Conservation (phyloP, 2,113 vertebrate species). For the Hiodon alosoides region DNA sequence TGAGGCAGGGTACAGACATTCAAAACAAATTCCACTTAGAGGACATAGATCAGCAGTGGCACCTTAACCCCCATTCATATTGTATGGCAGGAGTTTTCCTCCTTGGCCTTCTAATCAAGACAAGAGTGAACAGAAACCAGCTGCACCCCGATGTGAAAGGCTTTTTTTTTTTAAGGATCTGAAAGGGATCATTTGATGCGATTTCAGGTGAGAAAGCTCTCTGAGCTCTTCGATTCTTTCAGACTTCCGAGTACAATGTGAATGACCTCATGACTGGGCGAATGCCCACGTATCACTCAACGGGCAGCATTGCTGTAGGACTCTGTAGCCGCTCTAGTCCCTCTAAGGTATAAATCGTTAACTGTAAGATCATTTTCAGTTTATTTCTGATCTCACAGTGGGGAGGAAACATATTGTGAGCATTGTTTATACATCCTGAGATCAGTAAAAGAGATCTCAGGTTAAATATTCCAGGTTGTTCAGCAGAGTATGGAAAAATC, state of each 20-base stretch:
- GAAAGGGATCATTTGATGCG: constrained; percentile 7
- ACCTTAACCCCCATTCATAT: neutral
- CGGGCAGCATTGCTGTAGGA: neutral
- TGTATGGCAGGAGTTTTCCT: constrained; percentile 11
- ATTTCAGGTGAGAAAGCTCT: constrained; percentile 18
- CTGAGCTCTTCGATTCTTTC: constrained; percentile 4
- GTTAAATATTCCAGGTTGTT: too few relatives aligned
- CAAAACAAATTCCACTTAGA: constrained; percentile 14
- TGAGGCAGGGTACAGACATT: constrained; percentile 9
- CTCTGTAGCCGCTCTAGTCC: neutral
- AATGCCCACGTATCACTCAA: neutral
- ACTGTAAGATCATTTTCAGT: neutral
- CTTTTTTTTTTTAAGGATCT: too few relatives aligned
- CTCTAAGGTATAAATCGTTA: neutral
- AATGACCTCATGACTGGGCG: neutral
- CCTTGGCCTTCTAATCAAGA: constrained; percentile 17
- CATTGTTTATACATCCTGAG: too few relatives aligned
- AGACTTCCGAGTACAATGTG: constrained; percentile 10
- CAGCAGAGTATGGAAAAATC: too few relatives aligned
- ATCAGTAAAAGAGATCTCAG: too few relatives aligned
- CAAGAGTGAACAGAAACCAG: constrained; percentile 12
- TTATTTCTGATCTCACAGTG: neutral
- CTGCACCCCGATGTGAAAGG: neutral
- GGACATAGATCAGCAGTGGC: constrained; percentile 21
- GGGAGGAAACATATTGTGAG: neutral